A percentile compares a stretch with the other conserved stretches of the same genome.
Conservation (phyloP, 2,797 vertebrate genomes). For the Chloroceryle inda region DNA sequence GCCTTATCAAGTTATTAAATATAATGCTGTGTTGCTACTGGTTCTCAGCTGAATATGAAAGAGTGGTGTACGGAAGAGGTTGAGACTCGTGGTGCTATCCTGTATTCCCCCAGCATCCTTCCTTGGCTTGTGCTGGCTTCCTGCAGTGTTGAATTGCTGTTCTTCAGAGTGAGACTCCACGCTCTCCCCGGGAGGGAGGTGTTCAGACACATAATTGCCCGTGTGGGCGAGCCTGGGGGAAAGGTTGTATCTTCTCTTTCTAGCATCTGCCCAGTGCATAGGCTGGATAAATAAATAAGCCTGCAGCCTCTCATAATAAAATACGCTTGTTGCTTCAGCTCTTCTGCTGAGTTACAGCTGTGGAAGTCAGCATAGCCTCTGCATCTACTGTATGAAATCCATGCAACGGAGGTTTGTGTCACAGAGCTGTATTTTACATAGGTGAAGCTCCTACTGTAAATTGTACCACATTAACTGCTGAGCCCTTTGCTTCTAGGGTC, state of each 20-base stretch:
- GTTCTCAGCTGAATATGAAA: background rate
- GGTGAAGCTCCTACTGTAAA: slow-evolving; percentile 10
- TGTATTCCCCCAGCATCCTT: background rate
- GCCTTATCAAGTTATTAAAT: background rate
- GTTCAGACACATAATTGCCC: background rate
- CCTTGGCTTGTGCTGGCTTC: background rate
- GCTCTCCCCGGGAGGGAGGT: background rate
- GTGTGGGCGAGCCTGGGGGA: background rate
- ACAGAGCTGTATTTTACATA: slow-evolving; percentile 13
- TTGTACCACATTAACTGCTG: slow-evolving; percentile 29
- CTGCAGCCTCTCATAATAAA: slow-evolving; percentile 35
- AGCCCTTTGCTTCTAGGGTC: slow-evolving; percentile 25
- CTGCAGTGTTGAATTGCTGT: background rate
- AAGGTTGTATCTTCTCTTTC: background rate
- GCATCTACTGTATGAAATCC: background rate
- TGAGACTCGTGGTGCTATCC: background rate
- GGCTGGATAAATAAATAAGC: slow-evolving; percentile 11
- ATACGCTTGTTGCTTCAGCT: background rate
- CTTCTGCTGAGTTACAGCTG: slow-evolving; percentile 1
- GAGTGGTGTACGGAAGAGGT: background rate
- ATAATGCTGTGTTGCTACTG: background rate
- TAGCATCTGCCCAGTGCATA: background rate
- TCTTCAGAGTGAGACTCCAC: background rate
- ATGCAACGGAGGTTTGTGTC: background rate
- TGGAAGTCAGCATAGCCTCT: background rate